phyloP scores from a whole-genome alignment of 2,888 invertebrate genomes.

The Zeuzera pyrina region DNA sequence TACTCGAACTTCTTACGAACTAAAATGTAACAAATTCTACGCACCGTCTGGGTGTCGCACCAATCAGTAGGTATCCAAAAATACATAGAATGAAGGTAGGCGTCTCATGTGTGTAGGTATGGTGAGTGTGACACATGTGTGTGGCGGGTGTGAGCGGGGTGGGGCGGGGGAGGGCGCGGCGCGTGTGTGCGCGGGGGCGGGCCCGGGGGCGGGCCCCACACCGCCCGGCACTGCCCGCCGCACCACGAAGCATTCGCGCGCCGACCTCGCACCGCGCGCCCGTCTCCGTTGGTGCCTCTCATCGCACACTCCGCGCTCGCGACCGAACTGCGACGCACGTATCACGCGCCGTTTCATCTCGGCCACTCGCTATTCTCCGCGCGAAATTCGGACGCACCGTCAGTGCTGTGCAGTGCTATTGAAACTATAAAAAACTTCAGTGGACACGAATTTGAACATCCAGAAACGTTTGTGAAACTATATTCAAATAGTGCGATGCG shows the following conservation, averaged over 20 bases:
- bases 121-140: conserved; percentile 48
- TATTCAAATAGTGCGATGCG: conserved; percentile 41
- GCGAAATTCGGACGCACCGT: conserved; percentile 20
- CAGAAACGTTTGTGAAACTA: conserved; percentile 4
- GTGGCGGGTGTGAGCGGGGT: conserved; percentile 25
- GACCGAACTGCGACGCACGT: conserved; percentile 51
- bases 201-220: conserved; percentile 51
- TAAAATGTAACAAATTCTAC: no score
- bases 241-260: conserved; percentile 4
- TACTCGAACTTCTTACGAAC: no score
- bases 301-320: conserved; percentile 42
- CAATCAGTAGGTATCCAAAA: conserved; percentile 29
- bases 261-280: conserved; percentile 10
- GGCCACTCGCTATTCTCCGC: conserved; percentile 25
- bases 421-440: no score
- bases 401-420: conserved; percentile 38
- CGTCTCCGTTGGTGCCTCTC: no score
- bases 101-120: conserved; percentile 61
- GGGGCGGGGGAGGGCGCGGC: conserved; percentile 19
- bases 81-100: conserved; percentile 56
- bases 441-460: background rate
- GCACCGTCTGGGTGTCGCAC: no score
- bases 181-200: conserved; percentile 45
- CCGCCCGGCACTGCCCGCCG: conserved; percentile 19
- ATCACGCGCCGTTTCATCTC: conserved; percentile 28